A percentile compares a stretch with the other conserved stretches of the same genome.
These are phyloP conservation scores for Drosophila ercepeae DNA, from an alignment of 1,140 invertebrate species.

Conservation along the genomic window DNA sequence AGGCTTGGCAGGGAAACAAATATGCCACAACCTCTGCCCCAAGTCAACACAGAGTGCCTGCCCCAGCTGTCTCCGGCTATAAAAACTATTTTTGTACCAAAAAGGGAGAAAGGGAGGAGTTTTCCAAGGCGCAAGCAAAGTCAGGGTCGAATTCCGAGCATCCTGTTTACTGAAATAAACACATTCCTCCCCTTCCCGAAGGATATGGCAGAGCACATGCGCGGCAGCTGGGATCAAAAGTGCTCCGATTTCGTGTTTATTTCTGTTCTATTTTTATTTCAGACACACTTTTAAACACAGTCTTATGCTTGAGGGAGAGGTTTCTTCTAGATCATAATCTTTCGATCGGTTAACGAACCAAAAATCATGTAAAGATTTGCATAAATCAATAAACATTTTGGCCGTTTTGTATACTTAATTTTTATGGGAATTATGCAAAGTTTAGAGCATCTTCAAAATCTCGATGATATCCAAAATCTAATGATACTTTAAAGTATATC, in stretches of 20 bases:
- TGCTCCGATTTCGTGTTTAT: slow-evolving; percentile 1
- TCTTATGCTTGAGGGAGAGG: neutral
- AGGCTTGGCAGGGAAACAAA: slow-evolving; percentile 47
- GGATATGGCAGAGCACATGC: slow-evolving; percentile 25
- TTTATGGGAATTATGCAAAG: slow-evolving; percentile 36
- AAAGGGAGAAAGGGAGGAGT: slow-evolving; percentile 7
- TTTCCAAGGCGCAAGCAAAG: neutral
- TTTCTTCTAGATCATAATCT: slow-evolving; percentile 25
- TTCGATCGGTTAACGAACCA: slow-evolving; percentile 34
- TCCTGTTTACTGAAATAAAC: slow-evolving; percentile 35
- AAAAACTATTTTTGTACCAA: slow-evolving; percentile 28
- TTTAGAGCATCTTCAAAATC: neutral
- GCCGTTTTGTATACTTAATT: slow-evolving; percentile 36
- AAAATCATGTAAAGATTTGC: slow-evolving; percentile 42
- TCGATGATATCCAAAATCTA: neutral
- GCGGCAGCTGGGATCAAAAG: slow-evolving; percentile 29
- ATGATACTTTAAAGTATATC: slow-evolving; percentile 30
- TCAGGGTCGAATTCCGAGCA: slow-evolving; percentile 30
- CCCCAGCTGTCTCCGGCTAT: slow-evolving; percentile 36
- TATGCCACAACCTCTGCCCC: too few species aligned
- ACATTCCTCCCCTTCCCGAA: neutral
- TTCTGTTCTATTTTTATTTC: slow-evolving; percentile 65
- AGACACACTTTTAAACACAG: slow-evolving; percentile 30
- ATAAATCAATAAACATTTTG: slow-evolving; percentile 76
- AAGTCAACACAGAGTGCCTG: too few species aligned